These are phyloP conservation scores for Syrrhaptes paradoxus DNA, from an alignment of 2,113 vertebrate species.

Conservation along the genomic window DNA sequence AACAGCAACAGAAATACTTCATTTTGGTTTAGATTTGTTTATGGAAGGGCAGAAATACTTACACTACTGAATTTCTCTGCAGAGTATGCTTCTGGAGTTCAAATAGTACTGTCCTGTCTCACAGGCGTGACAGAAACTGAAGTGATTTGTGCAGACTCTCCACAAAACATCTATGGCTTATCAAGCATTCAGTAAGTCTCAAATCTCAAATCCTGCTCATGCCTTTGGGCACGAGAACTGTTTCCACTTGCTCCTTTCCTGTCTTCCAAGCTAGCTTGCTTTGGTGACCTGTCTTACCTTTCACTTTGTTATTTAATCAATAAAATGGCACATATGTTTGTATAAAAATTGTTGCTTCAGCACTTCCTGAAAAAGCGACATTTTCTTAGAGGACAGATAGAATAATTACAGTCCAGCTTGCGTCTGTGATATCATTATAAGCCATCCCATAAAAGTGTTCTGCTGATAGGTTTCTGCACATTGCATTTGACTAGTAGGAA, in stretches of 20 bases:
- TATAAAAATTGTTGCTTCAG: neutral
- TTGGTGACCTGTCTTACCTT: neutral
- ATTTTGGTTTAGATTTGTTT: neutral
- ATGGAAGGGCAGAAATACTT: neutral
- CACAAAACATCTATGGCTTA: neutral
- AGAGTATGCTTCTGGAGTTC: neutral
- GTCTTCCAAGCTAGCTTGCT: neutral
- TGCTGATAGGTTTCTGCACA: neutral
- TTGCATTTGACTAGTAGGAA: neutral
- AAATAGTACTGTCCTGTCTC: neutral
- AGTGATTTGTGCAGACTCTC: neutral
- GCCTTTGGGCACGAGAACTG: neutral
- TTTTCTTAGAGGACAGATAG: neutral
- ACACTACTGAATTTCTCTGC: neutral
- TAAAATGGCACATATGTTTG: neutral
- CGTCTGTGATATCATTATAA: neutral
- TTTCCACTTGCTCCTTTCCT: neutral
- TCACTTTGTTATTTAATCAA: neutral
- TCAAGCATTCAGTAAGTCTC: neutral
- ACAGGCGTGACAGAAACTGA: neutral
- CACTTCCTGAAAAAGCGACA: neutral
- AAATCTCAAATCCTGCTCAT: neutral
- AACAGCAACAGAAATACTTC: neutral
- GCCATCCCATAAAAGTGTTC: neutral
- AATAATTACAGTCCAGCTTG: neutral